Evolutionary conservation across 2,888 invertebrate genomes (phyloP).

Genomic region (Drosophila suboccidentalis): DNA sequence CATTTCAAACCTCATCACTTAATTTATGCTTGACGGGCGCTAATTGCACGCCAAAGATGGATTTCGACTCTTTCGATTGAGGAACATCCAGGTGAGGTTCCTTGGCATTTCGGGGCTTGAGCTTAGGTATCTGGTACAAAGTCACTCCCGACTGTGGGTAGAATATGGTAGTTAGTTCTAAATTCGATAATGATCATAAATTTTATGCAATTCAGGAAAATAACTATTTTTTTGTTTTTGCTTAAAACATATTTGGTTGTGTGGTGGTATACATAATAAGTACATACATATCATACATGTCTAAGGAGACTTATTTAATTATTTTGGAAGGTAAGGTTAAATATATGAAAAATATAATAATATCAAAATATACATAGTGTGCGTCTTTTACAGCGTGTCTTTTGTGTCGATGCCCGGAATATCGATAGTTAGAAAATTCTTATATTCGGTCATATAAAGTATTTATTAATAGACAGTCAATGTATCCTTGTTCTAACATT

Average conservation of each 20-base stretch:
- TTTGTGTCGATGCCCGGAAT: no score
- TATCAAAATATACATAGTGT: no score
- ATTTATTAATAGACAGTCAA: not conserved
- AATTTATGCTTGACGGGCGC: constrained; percentile 65
- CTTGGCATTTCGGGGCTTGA: constrained; percentile 39
- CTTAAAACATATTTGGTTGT: not conserved
- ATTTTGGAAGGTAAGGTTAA: no score
- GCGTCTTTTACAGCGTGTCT: no score
- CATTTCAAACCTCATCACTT: constrained; percentile 70
- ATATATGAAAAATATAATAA: no score
- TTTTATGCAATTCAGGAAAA: not conserved
- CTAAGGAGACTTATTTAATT: not conserved
- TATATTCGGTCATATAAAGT: no score
- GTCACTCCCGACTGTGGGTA: constrained; percentile 45
- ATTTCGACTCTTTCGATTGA: constrained; percentile 85
- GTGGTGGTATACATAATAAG: not conserved
- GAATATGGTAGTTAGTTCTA: constrained; percentile 23
- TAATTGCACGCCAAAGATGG: constrained; percentile 86
- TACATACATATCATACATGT: not conserved
- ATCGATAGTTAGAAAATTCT: no score
- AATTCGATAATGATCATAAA: not conserved
- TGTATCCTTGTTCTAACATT: not conserved
- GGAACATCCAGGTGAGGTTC: constrained; percentile 25
- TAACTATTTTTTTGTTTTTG: not conserved
- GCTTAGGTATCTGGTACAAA: constrained; percentile 48